Evolutionary conservation across 2,113 vertebrate species (phyloP), one percentile per base, ranked within the genome.

Genomic region (Gallinago media): DNA sequence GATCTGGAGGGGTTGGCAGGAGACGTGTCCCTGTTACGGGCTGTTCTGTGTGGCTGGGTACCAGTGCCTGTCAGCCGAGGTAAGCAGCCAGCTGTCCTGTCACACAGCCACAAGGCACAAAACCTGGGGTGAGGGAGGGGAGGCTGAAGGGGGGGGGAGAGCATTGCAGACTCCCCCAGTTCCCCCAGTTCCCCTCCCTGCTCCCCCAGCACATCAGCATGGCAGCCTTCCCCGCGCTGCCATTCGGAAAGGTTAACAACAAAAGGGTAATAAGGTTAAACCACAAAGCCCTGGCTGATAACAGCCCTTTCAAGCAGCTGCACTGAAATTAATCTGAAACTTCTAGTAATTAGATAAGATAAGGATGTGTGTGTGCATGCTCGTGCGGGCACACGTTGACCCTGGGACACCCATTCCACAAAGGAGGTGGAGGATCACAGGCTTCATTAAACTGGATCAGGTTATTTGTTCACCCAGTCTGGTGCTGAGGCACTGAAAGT

Each of bases 321-420:
- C 89, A 67, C 56, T 14, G 89, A 96, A 98, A 98, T 98, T 94
- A 95, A 98, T 97, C 92, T 92, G 95, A 94, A 98, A 97, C 97
- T 96, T 88, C 88, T 71, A 94, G 95, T 97, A 95, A 97, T 98
- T 97, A 97, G 97, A 96, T 97, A 97, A 98, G 97, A 98, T 98
- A 97, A 97, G 96, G 82, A 44, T 14, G 93, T 87, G 91, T 14
- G 93, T 87, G 91, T 93, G 88, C 85, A 3, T 25, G 93, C 91
- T 84, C 21, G 32, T 47, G 73, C 40, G 1, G 92, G 94, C 94
- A 40, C 88, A 89, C 36, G n/a, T 75, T 93, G 93, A 96, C 88
- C 91, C 80, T 26, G 95, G 85, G 85, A 89, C 91, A 49, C 58
- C 58, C 66, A 0, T 54, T 54, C 52, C 63, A 34, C 73, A 44